Base-by-base conservation (phyloP, 1,140 invertebrate genomes). In the Pseudomyrmex sp. region DNA sequence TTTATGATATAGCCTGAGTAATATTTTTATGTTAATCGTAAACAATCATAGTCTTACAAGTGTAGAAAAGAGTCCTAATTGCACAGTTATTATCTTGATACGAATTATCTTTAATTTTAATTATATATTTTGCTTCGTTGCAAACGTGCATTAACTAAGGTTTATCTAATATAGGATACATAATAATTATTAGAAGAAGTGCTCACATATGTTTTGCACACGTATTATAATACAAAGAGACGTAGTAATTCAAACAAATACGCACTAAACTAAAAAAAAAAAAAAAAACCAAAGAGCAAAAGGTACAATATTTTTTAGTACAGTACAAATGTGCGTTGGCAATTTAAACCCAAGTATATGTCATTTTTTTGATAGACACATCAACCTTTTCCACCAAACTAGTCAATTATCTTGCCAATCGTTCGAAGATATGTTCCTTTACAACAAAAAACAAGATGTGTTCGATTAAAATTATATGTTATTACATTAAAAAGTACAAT, bases 41-140 rank as follows among this genome's bases (percentile, higher is more conserved):
- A 80, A 83, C 66, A 84, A 84, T 87, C 74, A 84, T 82, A 87
- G 82, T 69, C 75, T 88, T 88, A 87, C 63, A 87, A 84, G 69
- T 80, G 82, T 87, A 88, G 75, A 88, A 87, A 88, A 87, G 35
- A 69, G 20, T 50, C 35, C 75, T 86, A 88, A 72, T 75, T 44
- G 70, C 68, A 12, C 68, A 12, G 10, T 52, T 65, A 80, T 68
- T 50, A 79, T 26, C 20, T 61, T 46, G 56, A 73, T 70, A 52
- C 15, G 20, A 61, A 84, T 69, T 44, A 56, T 68, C 44, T 59
- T 69, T 84, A 83, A 74, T 20, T 59, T 69, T 84, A 83, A 74
- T 20, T 76, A 61, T 23, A 23, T 73, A 70, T 20, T 73, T 62
- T 48, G 26, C 70, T 80, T 74, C 9, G 66, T 86, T 75, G 80